These are phyloP conservation scores for Galago senegalensis DNA, from an alignment of 2,797 vertebrate species.

Conservation along the genomic window DNA sequence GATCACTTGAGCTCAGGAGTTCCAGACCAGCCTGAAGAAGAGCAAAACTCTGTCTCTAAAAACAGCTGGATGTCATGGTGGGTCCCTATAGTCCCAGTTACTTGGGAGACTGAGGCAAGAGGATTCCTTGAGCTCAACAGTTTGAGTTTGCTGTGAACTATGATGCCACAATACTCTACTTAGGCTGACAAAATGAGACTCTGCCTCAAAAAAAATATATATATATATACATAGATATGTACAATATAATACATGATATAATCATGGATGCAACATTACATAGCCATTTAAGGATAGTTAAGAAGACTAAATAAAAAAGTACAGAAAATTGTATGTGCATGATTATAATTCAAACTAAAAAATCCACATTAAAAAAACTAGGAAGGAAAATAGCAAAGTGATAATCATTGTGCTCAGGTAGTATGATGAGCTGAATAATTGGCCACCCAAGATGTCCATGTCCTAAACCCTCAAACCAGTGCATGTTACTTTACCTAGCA, in stretches of 20 bases:
- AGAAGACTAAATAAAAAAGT: conserved; percentile 34
- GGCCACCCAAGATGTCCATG: not conserved
- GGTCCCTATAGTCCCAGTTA: no score
- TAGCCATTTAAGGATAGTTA: conserved; percentile 51
- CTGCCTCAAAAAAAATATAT: no score
- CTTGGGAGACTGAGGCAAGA: no score
- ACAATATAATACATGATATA: conserved; percentile 34
- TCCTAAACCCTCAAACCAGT: not conserved
- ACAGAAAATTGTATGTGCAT: not conserved
- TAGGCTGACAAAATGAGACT: no score
- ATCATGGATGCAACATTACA: conserved; percentile 22
- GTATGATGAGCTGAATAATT: not conserved
- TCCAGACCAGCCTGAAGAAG: no score
- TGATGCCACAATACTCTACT: no score
- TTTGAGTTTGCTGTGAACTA: no score
- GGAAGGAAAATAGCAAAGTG: conserved; percentile 28
- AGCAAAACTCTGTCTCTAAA: no score
- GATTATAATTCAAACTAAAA: conserved; percentile 57
- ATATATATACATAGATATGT: not conserved
- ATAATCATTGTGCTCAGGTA: not conserved
- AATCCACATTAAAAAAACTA: not conserved
- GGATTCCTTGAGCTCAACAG: no score
- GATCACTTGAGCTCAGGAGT: no score
- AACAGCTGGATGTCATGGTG: no score
- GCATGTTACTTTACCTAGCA: not conserved